A percentile compares a stretch with the other conserved stretches of the same genome.
Conservation (phyloP, 1,140 invertebrate genomes). For the Diplogasteroides magnus region DNA sequence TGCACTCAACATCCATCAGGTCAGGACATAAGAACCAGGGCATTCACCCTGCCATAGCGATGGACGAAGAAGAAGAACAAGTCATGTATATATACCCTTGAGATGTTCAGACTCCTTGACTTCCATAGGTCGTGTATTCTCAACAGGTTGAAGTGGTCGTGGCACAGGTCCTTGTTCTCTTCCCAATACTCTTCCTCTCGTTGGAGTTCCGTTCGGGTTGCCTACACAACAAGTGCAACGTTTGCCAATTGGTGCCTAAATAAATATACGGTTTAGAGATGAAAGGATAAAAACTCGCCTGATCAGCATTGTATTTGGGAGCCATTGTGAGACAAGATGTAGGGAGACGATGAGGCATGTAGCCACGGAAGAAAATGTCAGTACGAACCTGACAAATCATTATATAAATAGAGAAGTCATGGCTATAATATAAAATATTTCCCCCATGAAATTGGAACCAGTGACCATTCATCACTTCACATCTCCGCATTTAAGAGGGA, state of each 20-base stretch:
- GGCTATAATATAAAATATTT: too few relatives aligned
- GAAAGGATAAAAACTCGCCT: background rate
- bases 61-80: background rate
- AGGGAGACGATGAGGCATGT: slow-evolving; percentile 25
- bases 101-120: background rate
- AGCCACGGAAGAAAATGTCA: slow-evolving; percentile 29
- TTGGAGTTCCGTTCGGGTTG: too few relatives aligned
- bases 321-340: slow-evolving; percentile 34
- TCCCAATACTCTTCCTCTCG: too few relatives aligned
- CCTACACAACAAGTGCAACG: background rate
- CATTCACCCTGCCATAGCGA: too few relatives aligned
- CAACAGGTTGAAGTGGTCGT: background rate
- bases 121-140: too few relatives aligned
- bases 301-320: slow-evolving; percentile 27
- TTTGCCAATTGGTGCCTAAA: background rate
- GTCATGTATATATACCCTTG: background rate
- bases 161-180: too few relatives aligned
- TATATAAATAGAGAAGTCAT: background rate
- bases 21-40: too few relatives aligned
- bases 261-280: background rate
- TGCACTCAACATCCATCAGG: too few relatives aligned
- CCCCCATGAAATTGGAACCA: too few relatives aligned
- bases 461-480: too few relatives aligned
- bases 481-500: too few relatives aligned
- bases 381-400: slow-evolving; percentile 13